Conservation (phyloP, 1,140 invertebrate species). For the Berghia stephanieae region DNA sequence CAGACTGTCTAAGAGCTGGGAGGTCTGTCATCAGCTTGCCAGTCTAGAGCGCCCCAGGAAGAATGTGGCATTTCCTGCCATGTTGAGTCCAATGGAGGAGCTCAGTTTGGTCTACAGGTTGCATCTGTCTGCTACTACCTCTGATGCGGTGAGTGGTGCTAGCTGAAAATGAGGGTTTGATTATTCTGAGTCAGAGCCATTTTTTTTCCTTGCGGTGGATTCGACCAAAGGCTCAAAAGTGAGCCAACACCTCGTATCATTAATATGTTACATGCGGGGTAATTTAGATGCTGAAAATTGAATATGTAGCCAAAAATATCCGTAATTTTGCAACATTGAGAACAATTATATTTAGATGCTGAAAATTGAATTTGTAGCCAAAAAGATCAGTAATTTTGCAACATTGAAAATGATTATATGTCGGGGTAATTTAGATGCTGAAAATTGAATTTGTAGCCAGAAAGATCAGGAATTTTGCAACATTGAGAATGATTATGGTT, state of each 20-base stretch:
- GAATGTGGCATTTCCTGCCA: constrained; percentile 19
- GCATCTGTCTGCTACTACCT: constrained; percentile 30
- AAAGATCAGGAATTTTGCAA: too few species aligned
- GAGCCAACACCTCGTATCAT: neutral
- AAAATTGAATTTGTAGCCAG: too few species aligned
- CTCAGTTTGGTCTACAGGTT: constrained; percentile 32
- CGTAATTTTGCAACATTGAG: neutral
- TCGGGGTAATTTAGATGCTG: too few species aligned
- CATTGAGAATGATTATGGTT: too few species aligned
- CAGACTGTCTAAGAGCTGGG: constrained; percentile 19
- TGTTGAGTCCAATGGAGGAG: constrained; percentile 23
- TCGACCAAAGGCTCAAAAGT: too few species aligned
- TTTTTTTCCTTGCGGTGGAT: neutral
- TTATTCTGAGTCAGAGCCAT: too few species aligned
- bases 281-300: too few species aligned
- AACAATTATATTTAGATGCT: neutral
- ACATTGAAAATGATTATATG: too few species aligned
- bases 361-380: too few species aligned
- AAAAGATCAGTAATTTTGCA: too few species aligned
- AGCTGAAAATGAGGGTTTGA: too few species aligned
- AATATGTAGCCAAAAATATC: too few species aligned
- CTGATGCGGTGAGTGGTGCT: constrained; percentile 26
- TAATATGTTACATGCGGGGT: neutral
- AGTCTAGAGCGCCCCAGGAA: constrained; percentile 14
- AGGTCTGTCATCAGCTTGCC: constrained; percentile 22